These are phyloP conservation scores for Bubalus kerabau DNA, from an alignment of 2,113 vertebrate genomes.

Conservation along the genomic window DNA sequence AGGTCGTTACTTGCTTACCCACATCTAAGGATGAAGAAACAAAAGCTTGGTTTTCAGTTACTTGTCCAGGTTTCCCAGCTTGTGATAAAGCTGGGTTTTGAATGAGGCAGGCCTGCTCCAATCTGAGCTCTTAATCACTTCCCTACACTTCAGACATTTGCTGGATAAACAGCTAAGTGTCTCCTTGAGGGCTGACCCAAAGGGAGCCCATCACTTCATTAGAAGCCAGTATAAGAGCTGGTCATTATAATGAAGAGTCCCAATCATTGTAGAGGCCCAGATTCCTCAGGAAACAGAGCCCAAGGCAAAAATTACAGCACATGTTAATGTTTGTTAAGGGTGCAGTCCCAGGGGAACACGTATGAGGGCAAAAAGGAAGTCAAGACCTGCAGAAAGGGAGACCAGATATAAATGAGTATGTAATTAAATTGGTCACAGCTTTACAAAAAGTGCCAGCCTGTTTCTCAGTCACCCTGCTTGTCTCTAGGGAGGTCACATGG, in stretches of 20 bases:
- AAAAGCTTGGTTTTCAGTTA: not conserved
- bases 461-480: not conserved
- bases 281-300: not conserved
- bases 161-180: not conserved
- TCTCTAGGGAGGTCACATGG: not conserved
- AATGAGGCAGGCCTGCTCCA: not conserved
- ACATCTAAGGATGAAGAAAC: not conserved
- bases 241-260: not conserved
- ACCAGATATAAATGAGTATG: not conserved
- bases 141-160: not conserved
- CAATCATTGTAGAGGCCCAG: not conserved
- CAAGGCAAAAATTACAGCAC: not conserved
- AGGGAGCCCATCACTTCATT: not conserved
- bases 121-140: not conserved
- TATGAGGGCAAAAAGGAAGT: not conserved
- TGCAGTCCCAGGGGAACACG: not conserved
- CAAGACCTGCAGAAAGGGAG: not conserved
- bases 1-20: not conserved
- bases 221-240: not conserved
- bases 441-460: not conserved
- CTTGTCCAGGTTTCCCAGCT: not conserved
- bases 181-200: not conserved
- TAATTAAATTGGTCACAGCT: not conserved
- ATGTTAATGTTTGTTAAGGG: not conserved
- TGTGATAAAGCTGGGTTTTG: not conserved